These are phyloP conservation scores for Lagothrix lagotricha DNA, from an alignment of 2,797 vertebrate genomes.

Conservation along the genomic window DNA sequence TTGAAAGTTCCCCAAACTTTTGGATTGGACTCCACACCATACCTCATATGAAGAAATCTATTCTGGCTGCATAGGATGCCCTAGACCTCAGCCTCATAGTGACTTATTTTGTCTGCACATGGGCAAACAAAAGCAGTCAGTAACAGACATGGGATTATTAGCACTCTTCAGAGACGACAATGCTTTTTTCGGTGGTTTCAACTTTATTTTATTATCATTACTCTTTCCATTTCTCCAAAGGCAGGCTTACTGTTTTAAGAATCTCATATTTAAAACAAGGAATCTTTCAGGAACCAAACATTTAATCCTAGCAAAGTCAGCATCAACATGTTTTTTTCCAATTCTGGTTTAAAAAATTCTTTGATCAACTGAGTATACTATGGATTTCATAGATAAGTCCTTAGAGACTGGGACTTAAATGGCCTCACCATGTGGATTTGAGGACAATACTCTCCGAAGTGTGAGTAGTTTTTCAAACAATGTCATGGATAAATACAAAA, in stretches of 20 bases:
- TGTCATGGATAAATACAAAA: neutral
- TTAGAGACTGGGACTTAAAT: neutral
- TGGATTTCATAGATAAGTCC: neutral
- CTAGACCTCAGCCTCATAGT: neutral
- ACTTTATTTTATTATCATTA: neutral
- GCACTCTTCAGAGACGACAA: neutral
- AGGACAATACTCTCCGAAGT: neutral
- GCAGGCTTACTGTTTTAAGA: neutral
- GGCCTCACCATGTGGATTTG: neutral
- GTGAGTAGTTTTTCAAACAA: neutral
- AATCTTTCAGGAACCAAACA: neutral
- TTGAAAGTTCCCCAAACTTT: neutral
- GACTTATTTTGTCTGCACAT: neutral
- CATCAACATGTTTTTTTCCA: neutral
- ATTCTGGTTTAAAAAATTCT: neutral
- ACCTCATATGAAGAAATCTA: neutral
- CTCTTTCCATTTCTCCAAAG: neutral
- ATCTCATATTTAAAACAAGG: neutral
- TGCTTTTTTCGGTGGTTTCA: neutral
- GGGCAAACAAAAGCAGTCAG: neutral
- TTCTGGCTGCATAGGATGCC: neutral
- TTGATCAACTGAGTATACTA: neutral
- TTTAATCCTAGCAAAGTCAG: neutral
- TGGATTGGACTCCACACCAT: neutral
- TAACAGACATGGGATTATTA: neutral